These are phyloP conservation scores for Sula dactylatra DNA, from an alignment of 2,113 vertebrate species.

Conservation along the genomic window DNA sequence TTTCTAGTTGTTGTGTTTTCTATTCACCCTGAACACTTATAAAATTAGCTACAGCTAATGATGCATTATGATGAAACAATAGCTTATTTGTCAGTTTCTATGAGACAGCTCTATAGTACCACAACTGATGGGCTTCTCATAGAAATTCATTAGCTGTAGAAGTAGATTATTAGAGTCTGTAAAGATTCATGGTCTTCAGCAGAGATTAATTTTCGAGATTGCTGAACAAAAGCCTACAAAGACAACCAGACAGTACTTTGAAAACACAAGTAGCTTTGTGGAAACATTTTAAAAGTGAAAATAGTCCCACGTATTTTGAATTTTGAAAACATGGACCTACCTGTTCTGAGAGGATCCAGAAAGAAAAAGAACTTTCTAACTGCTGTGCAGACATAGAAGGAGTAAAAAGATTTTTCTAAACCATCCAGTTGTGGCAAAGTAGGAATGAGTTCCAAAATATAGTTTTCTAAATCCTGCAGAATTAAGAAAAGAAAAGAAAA, in stretches of 20 bases:
- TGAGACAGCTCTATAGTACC: neutral
- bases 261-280: neutral
- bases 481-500: slow-evolving; percentile 8
- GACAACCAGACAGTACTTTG: neutral
- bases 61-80: neutral
- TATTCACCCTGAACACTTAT: neutral
- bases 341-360: slow-evolving; percentile 94
- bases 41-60: neutral
- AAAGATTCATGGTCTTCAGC: neutral
- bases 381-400: slow-evolving; percentile 97
- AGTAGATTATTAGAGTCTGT: neutral
- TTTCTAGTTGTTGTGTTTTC: neutral
- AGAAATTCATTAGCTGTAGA: neutral
- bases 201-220: neutral
- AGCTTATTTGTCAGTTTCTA: neutral
- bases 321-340: slow-evolving; percentile 59
- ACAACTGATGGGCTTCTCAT: neutral
- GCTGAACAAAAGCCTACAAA: neutral
- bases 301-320: neutral
- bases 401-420: slow-evolving; percentile 98
- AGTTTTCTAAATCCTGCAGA: slow-evolving; percentile 95
- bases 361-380: slow-evolving; percentile 99
- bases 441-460: slow-evolving; percentile 96
- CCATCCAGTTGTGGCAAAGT: slow-evolving; percentile 96
- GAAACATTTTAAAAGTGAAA: neutral